Conservation (phyloP, 2,113 vertebrate genomes). For the Oreotrochilus melanogaster region DNA sequence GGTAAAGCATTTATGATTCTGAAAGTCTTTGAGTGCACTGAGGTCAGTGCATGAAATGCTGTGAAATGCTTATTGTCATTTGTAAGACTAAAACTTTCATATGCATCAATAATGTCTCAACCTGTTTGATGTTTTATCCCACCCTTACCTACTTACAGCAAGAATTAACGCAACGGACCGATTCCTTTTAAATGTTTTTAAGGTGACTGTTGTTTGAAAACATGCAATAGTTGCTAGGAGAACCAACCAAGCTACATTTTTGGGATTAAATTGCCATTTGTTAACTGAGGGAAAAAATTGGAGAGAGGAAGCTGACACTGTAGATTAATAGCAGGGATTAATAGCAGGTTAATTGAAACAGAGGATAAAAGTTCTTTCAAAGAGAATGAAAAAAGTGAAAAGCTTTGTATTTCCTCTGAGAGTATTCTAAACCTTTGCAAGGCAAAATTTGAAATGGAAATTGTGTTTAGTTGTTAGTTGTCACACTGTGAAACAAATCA, state of each 20-base stretch:
- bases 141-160: background rate
- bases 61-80: background rate
- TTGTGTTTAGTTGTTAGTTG: background rate
- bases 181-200: background rate
- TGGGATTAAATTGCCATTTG: fast-evolving
- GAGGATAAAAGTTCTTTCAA: background rate
- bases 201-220: background rate
- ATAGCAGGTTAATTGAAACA: background rate
- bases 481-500: background rate
- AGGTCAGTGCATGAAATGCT: background rate
- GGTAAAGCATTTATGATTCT: background rate
- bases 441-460: background rate
- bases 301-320: background rate
- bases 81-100: background rate
- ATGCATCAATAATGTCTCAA: background rate
- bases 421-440: background rate
- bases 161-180: background rate
- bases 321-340: background rate
- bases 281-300: background rate
- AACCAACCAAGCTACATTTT: background rate
- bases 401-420: background rate
- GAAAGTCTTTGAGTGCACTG: background rate
- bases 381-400: background rate
- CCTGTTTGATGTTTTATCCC: background rate
- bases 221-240: background rate